Evolutionary conservation across 2,797 vertebrate species (phyloP).

Genomic region (Lepidocolaptes lacrymiger): DNA sequence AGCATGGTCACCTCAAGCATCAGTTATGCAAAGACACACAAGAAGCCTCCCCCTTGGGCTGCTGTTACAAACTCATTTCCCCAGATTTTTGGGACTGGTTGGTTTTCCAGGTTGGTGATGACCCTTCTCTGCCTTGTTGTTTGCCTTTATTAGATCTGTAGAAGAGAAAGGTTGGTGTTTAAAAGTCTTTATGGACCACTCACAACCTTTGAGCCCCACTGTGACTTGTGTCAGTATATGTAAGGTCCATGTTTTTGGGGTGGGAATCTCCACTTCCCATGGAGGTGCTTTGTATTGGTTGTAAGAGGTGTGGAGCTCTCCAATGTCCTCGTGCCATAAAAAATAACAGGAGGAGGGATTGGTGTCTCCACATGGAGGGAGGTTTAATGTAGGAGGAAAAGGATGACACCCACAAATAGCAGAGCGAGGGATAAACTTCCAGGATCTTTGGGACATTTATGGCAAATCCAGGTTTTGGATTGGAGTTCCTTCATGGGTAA

Average conservation of each 20-base stretch:
- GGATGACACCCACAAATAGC: fast-evolving
- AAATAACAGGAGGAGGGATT: not conserved
- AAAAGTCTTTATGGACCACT: not conserved
- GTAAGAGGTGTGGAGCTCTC: not conserved
- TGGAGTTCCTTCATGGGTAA: not conserved
- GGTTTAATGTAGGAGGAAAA: not conserved
- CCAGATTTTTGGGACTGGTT: not conserved
- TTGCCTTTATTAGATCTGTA: not conserved
- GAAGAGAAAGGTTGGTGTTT: not conserved
- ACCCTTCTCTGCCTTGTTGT: not conserved
- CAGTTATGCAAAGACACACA: not conserved
- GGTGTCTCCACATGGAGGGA: too few species aligned
- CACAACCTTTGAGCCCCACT: not conserved
- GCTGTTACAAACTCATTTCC: not conserved
- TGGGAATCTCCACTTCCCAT: not conserved
- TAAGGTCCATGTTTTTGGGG: too few species aligned
- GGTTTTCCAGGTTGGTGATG: not conserved
- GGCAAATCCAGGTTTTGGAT: fast-evolving
- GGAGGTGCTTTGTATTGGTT: not conserved
- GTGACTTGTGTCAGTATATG: fast-evolving
- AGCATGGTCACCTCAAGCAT: too few species aligned
- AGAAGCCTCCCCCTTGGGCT: not conserved
- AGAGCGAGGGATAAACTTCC: not conserved
- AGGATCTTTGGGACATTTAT: not conserved
- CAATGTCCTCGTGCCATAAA: not conserved